These are phyloP conservation scores for Microctenopoma lineatum DNA, from an alignment of 2,797 vertebrate species.

Conservation along the genomic window DNA sequence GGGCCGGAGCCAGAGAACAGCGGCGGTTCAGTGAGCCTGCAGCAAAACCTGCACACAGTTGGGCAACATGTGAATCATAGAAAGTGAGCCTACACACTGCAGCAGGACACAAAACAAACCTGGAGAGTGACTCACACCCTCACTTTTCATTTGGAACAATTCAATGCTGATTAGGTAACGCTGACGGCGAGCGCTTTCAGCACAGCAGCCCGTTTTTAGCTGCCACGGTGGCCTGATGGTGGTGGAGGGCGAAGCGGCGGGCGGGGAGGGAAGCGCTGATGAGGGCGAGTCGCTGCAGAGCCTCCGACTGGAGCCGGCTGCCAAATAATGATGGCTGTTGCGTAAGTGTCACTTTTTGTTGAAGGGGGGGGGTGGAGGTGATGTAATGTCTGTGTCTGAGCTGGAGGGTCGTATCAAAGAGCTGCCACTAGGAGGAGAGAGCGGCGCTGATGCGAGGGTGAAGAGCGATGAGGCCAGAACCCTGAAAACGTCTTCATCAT, in stretches of 20 bases:
- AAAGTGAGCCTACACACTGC: slow-evolving; percentile 56
- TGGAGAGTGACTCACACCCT: slow-evolving; percentile 61
- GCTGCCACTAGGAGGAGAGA: slow-evolving; percentile 74
- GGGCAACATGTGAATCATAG: slow-evolving; percentile 58
- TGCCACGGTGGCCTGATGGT: slow-evolving; percentile 39
- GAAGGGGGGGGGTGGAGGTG: slow-evolving; percentile 55
- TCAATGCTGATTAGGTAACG: slow-evolving; percentile 65
- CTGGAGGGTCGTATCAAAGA: slow-evolving; percentile 41
- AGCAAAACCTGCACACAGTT: slow-evolving; percentile 39
- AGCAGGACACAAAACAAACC: slow-evolving; percentile 54
- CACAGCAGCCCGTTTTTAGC: slow-evolving; percentile 52
- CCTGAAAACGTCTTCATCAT: background rate
- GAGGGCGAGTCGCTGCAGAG: slow-evolving; percentile 51
- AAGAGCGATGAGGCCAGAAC: background rate
- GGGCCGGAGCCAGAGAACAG: slow-evolving; percentile 34
- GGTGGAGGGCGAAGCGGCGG: slow-evolving; percentile 30
- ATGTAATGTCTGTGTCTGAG: slow-evolving; percentile 75
- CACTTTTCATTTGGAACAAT: slow-evolving; percentile 64
- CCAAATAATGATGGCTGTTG: slow-evolving; percentile 57
- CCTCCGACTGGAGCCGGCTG: slow-evolving; percentile 50
- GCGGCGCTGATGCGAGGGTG: slow-evolving; percentile 41
- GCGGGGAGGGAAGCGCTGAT: slow-evolving; percentile 28
- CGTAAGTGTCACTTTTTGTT: slow-evolving; percentile 39
- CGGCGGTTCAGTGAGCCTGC: slow-evolving; percentile 40
- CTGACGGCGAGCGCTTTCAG: slow-evolving; percentile 44